Conservation (phyloP, 2,113 vertebrate species). For the Rhipidura dahli region DNA sequence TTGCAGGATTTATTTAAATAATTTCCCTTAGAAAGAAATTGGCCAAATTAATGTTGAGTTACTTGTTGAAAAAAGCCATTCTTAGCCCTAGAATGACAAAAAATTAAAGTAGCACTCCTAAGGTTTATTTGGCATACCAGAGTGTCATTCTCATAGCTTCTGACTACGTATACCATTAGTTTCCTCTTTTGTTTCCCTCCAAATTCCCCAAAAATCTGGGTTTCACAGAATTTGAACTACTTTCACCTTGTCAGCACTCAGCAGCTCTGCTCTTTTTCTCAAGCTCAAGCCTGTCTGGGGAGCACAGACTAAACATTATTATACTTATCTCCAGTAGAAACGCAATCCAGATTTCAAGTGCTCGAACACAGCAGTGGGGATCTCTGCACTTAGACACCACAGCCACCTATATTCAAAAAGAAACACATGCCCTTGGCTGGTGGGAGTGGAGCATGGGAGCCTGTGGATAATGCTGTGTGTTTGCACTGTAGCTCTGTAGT, state of each 20-base stretch:
- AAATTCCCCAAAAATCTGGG: not conserved
- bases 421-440: not conserved
- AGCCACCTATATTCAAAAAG: not conserved
- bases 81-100: not conserved
- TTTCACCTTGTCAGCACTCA: not conserved
- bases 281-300: not conserved
- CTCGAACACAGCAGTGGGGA: not conserved
- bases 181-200: not conserved
- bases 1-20: not conserved
- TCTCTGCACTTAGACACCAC: not conserved
- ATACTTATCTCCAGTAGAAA: not conserved
- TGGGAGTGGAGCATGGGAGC: rapidly evolving
- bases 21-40: not conserved
- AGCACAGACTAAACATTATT: slow-evolving; percentile 13
- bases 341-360: not conserved
- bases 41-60: not conserved
- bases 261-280: not conserved
- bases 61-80: not conserved
- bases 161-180: not conserved
- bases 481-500: not conserved
- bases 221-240: not conserved
- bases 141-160: not conserved
- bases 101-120: not conserved
- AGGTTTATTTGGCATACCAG: not conserved
- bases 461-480: not conserved